phyloP scores from a whole-genome alignment of 1,140 invertebrate genomes.

The Mylabris phalerata region DNA sequence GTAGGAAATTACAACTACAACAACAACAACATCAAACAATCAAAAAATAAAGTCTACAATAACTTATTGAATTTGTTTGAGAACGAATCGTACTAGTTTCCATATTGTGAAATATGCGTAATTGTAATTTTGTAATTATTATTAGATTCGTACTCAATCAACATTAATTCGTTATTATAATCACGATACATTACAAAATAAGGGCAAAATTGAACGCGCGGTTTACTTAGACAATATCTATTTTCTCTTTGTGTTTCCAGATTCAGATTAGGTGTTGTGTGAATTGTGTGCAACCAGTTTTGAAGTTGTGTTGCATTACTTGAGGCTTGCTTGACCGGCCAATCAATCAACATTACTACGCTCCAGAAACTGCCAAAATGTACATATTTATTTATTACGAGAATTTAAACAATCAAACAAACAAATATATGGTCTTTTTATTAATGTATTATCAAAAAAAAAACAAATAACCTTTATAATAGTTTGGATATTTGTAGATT shows the following conservation, averaged over 20 bases:
- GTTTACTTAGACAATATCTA: slow-evolving; percentile 39
- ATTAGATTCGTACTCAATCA: too few species aligned
- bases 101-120: too few species aligned
- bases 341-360: slow-evolving; percentile 11
- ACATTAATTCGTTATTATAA: too few species aligned
- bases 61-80: too few species aligned
- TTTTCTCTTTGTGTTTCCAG: slow-evolving; percentile 44
- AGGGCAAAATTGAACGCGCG: neutral
- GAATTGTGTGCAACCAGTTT: slow-evolving; percentile 22
- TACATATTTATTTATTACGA: slow-evolving; percentile 15
- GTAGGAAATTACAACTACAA: slow-evolving; percentile 31
- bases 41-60: too few species aligned
- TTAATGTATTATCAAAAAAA: neutral
- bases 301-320: slow-evolving; percentile 21
- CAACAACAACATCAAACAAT: too few species aligned
- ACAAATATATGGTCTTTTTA: too few species aligned
- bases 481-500: neutral
- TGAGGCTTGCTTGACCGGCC: slow-evolving; percentile 22
- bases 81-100: too few species aligned
- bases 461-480: neutral
- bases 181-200: too few species aligned
- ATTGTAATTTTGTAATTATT: too few species aligned
- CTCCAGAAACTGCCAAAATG: slow-evolving; percentile 22
- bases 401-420: too few species aligned
- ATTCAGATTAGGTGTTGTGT: slow-evolving; percentile 27